Evolutionary conservation across 2,797 vertebrate species (phyloP), one percentile per base, ranked within the genome.

Genomic region (Chromobotia macracanthus): DNA sequence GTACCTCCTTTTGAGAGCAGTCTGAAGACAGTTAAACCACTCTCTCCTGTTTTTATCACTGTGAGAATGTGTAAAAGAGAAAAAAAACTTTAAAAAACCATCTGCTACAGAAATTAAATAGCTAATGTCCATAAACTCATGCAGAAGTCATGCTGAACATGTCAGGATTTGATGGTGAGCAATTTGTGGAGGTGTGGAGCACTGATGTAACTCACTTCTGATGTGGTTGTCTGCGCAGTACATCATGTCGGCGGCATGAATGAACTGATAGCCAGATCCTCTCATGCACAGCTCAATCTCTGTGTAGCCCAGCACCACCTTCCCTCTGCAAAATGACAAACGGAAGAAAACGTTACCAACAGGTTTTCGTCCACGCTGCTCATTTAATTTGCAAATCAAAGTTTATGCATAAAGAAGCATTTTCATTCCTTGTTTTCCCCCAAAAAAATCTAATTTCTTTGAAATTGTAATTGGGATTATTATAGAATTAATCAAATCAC

Each of bases 21-120:
- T 60, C 94, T 87, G 86, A 95, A 94, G 84, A 91, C 58, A 4
- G 87, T 91, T 82, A 94, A 88, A 9, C 93, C 94, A 16, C 81
- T 93, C 15, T 94, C 92, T 21, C 94, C 94, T 0, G 94, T 94
- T 81, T 94, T 94, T 0, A 95, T 94, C 93, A 95, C 94, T 95
- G 81, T 2, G 44, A 9, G 0, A 28, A 48, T 78, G 28, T 82
- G 4, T 15, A 28, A 60, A 18, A 58, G 13, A 64, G 19, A 61
- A 60, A 25, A 2, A 44, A 71, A 48, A 21, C 12, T 58, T 48
- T 12, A 28, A n/a, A 16, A 56, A 44, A 10, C 8, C 3, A 41
- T 13, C 10, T 44, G 5, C 53, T 73, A 48, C 56, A 35, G 48
- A 73, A 78, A 80, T 13, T 13, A 41, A 16, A 75, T 10, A 4